phyloP scores from a whole-genome alignment of 2,113 vertebrate species.

The Phaethon lepturus region DNA sequence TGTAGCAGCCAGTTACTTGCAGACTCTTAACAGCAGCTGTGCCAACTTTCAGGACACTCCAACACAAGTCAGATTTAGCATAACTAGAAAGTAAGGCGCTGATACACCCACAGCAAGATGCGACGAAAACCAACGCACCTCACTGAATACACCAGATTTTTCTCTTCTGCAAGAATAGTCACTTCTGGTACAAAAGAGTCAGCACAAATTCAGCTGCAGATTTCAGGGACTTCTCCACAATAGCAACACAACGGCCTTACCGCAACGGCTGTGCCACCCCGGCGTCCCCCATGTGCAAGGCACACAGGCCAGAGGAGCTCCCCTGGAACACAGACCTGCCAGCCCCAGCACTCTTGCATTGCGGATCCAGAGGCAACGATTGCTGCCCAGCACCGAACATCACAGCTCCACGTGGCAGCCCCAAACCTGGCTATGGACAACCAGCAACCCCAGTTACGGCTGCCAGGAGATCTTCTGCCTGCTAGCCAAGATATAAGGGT shows the following conservation, averaged over 20 bases:
- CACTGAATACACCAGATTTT: neutral
- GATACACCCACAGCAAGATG: neutral
- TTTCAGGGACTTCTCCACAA: neutral
- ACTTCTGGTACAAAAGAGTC: neutral
- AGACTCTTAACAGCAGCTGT: neutral
- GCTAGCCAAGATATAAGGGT: neutral
- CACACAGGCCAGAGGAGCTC: neutral
- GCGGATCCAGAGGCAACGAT: neutral
- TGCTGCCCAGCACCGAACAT: neutral
- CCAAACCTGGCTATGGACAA: neutral
- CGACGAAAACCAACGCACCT: neutral
- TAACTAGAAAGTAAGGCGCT: neutral
- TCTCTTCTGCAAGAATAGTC: neutral
- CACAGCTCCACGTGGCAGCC: neutral
- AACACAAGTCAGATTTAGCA: neutral
- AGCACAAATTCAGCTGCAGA: neutral
- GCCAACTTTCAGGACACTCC: neutral
- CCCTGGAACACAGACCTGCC: neutral
- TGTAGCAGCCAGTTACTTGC: neutral
- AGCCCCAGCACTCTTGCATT: neutral
- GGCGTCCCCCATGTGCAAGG: rapidly evolving
- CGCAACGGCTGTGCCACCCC: neutral
- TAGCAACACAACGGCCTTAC: neutral
- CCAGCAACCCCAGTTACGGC: neutral
- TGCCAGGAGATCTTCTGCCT: neutral